Percentiles rank a stretch among this genome's conserved stretches.
Conservation (phyloP, 2,888 invertebrate species). For the Lysandra bellargus region DNA sequence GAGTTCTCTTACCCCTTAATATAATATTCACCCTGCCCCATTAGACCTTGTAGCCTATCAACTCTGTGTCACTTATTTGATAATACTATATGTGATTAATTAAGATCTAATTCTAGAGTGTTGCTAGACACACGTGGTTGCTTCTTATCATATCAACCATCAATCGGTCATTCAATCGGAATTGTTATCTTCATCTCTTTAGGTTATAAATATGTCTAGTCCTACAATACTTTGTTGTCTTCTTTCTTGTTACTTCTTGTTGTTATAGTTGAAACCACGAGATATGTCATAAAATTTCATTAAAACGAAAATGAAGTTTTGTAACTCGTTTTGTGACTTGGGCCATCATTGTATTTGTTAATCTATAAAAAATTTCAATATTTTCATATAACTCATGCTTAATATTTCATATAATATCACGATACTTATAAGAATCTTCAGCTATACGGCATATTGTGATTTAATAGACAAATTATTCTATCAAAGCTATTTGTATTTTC, state of each 20-base stretch:
- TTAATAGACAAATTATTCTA: not conserved
- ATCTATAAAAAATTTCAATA: not conserved
- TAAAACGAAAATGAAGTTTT: not conserved
- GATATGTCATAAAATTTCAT: not conserved
- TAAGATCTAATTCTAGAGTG: constrained; percentile 14
- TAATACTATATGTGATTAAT: constrained; percentile 28
- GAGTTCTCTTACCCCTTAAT: constrained; percentile 6
- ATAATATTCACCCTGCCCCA: not conserved
- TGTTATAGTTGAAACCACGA: not conserved
- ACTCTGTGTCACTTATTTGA: constrained; percentile 24
- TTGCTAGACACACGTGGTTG: constrained; percentile 14
- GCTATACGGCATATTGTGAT: constrained; percentile 7
- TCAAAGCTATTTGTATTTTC: not conserved
- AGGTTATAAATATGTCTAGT: not conserved
- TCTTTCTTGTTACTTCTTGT: not conserved
- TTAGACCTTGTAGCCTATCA: not conserved
- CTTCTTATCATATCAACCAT: constrained; percentile 19
- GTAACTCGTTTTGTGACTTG: not conserved
- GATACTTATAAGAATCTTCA: not conserved
- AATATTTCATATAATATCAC: not conserved
- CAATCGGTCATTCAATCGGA: not conserved
- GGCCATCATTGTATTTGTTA: not conserved
- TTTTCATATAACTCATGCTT: not conserved
- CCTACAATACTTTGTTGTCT: not conserved
- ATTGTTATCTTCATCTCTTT: not conserved